Conservation (phyloP, 2,797 vertebrate genomes). For the Lagodon rhomboides region DNA sequence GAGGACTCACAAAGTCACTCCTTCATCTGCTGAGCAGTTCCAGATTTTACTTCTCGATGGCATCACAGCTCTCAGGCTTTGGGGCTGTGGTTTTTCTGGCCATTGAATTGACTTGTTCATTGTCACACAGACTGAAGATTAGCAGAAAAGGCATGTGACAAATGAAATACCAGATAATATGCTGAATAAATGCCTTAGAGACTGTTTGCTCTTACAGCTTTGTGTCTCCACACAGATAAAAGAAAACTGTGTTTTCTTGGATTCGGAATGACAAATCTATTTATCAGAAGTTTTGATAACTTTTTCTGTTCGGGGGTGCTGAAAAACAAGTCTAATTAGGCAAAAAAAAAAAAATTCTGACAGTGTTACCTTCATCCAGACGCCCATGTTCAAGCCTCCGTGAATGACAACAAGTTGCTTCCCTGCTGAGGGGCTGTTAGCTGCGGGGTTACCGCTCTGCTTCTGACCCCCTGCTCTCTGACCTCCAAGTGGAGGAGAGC, state of each 20-base stretch:
- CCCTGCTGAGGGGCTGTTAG: slow-evolving; percentile 8
- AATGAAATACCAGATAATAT: slow-evolving; percentile 20
- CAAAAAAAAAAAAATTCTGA: neutral
- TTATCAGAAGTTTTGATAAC: neutral
- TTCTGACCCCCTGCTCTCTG: slow-evolving; percentile 34
- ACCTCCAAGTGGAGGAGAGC: slow-evolving; percentile 15
- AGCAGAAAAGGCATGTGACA: slow-evolving; percentile 24
- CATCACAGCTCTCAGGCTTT: slow-evolving; percentile 56
- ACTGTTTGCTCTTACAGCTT: neutral
- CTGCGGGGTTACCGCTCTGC: slow-evolving; percentile 4
- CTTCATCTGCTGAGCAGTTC: slow-evolving; percentile 79
- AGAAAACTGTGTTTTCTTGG: neutral
- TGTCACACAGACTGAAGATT: slow-evolving; percentile 40
- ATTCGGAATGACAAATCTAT: neutral
- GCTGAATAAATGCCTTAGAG: neutral
- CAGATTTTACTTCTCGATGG: slow-evolving; percentile 73
- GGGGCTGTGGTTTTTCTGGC: slow-evolving; percentile 38
- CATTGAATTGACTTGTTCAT: slow-evolving; percentile 33
- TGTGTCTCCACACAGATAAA: neutral
- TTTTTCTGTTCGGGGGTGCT: no score
- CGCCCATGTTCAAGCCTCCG: neutral
- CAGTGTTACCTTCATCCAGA: slow-evolving; percentile 6
- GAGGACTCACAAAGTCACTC: slow-evolving; percentile 78
- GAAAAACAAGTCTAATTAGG: neutral
- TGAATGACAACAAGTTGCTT: slow-evolving; percentile 18